Conservation (phyloP, 2,113 vertebrate genomes). For the Boulengeromyrus knoepffleri region DNA sequence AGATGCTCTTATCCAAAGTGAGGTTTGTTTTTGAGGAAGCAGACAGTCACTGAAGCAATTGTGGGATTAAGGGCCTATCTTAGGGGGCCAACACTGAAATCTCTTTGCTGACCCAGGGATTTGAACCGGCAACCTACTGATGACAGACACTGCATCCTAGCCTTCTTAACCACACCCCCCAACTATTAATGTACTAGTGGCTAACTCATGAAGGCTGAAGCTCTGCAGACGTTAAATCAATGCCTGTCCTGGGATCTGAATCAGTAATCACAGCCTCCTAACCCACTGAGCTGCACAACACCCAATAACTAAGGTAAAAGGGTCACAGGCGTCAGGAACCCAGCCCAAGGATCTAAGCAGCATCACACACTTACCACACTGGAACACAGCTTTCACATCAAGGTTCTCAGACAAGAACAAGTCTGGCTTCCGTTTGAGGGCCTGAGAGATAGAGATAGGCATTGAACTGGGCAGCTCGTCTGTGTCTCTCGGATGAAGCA, state of each 20-base stretch:
- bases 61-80: neutral
- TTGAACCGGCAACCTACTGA: neutral
- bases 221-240: neutral
- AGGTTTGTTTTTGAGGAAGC: neutral
- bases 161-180: neutral
- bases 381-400: conserved; percentile 94
- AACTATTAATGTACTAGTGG: neutral
- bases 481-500: conserved; percentile 42
- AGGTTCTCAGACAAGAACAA: conserved; percentile 91
- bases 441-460: conserved; percentile 80
- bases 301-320: neutral
- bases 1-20: neutral
- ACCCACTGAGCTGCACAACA: neutral
- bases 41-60: neutral
- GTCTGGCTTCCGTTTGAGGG: conserved; percentile 96
- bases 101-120: neutral
- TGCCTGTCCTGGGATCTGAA: neutral
- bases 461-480: conserved; percentile 47
- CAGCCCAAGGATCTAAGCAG: neutral
- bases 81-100: neutral
- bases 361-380: conserved; percentile 81
- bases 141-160: neutral
- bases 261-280: neutral
- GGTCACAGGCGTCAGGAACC: neutral
- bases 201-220: neutral